Base-by-base conservation (phyloP, 1,140 invertebrate species). In the Vollenhovia emeryi region DNA sequence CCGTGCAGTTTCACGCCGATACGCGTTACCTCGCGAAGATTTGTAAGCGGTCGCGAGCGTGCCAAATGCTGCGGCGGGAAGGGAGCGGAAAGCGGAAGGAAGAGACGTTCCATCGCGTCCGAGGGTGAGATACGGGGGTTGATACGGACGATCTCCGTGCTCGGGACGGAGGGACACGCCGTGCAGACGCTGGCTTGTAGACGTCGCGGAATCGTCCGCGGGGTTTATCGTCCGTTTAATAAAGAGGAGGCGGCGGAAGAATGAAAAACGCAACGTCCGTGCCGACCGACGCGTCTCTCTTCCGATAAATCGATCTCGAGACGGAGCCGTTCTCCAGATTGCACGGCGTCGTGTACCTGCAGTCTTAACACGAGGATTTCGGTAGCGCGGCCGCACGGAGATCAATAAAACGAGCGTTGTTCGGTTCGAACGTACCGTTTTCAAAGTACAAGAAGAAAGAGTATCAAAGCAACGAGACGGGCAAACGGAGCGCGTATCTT, bases 161-260 rank as follows among this genome's bases (percentile, higher is more conserved):
- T 69, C 57, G 33, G 50, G 30, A 24, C 9, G 40, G 21, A 43
- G 73, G 75, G 87, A 57, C 62, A 84, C 45, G 59, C 21, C 59
- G 40, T 64, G 45, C 73, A 74, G 48, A 15, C 11, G 33, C 64
- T 62, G 43, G n/a, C 68, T 88, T 87, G 87, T 78, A 85, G 74
- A 88, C 59, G 55, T n/a, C 87, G 33, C 40, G 45, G 48, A 68
- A 85, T 75, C 84, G 74, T 69, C 79, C 59, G 43, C 69, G 33
- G 57, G 69, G 76, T 91, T 91, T 91, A 89, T 84, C 88, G 84
- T 85, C 83, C 66, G 62, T 91, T 87, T 86, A 89, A 89, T 86
- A 89, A 89, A 91, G n/a, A 24, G 9, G 27, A 13, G 33, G 21
- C 18, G 64, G 69, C 64, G 69, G 62, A 45, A 59, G 52, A 75